phyloP scores from a whole-genome alignment of 2,113 vertebrate genomes.

The Nanorana parkeri region DNA sequence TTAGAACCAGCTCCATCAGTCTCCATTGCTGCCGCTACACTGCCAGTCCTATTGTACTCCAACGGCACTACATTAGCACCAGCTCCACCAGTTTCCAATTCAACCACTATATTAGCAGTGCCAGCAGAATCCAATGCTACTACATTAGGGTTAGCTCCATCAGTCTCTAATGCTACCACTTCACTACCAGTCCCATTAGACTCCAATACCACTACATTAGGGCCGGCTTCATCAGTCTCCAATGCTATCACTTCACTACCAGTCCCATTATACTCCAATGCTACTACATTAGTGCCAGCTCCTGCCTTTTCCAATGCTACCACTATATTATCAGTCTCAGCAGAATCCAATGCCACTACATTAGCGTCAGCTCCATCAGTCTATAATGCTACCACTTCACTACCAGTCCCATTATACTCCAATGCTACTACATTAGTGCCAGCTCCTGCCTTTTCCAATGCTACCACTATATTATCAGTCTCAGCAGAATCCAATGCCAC shows the following conservation, averaged over 20 bases:
- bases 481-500: not conserved
- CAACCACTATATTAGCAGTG: not conserved
- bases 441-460: not conserved
- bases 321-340: not conserved
- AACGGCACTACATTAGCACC: not conserved
- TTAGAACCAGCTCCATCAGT: not conserved
- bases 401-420: too few species aligned
- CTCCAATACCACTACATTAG: not conserved
- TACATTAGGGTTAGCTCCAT: not conserved
- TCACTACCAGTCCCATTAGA: not conserved
- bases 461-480: not conserved
- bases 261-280: not conserved
- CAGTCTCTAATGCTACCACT: not conserved
- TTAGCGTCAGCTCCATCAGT: not conserved
- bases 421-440: not conserved
- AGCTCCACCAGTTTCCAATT: not conserved
- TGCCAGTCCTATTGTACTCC: too few species aligned
- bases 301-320: not conserved
- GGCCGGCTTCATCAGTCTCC: not conserved
- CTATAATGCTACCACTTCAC: not conserved
- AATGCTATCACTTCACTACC: not conserved
- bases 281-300: not conserved
- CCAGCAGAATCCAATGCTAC: not conserved
- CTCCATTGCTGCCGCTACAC: not conserved
- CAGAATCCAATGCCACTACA: not conserved